Base-by-base conservation (phyloP, 2,888 invertebrate genomes). In the Macrostomum cliftonense region DNA sequence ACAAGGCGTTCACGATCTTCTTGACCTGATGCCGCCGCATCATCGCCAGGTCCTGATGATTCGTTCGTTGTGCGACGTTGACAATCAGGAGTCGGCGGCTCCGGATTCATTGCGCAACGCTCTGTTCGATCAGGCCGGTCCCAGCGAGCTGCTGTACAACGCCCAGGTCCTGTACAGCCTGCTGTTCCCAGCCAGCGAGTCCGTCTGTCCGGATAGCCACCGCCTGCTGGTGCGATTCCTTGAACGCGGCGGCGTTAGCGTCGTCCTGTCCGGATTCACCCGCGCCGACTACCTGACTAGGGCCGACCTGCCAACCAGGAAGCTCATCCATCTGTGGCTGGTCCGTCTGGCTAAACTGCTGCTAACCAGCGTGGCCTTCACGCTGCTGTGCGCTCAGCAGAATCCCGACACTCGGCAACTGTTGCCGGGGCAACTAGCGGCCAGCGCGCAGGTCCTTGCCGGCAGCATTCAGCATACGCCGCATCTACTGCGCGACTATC, bases 271-370 rank as follows among this genome's bases (percentile, higher is more conserved):
- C 60, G 78, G 84, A 77, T 67, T 85, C 47, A 82, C 81, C n/a
- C 81, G 81, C 67, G 82, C 82, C 61, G 82, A 82, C 70, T 84
- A 84, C 66, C 73, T 84, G 71, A 78, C 80, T 13, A 79, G 77
- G 58, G 81, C 83, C 19, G 84, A 85, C 64, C 77, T 79, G 61
- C 77, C 78, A 46, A 81, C 80, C 0, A 79, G 79, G 62, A 75
- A 77, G 75, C 75, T 58, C 47, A 54, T 59, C 14, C 46, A 16
- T 5, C 45, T 45, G 13, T 45, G 45, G 45, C 21, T 45, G 2
- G 14, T 45, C 13, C n/a, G 45, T 7, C 21, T 45, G n/a, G 14
- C 39, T 7, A 19, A 28, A 16, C 21, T 45, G 16, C 39, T 39
- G 16, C 43, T 43, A 2, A n/a, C 43, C 11, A 12, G 43, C 28